Conservation (phyloP, 1,140 invertebrate species). For the Akabosia matsudoensis region DNA sequence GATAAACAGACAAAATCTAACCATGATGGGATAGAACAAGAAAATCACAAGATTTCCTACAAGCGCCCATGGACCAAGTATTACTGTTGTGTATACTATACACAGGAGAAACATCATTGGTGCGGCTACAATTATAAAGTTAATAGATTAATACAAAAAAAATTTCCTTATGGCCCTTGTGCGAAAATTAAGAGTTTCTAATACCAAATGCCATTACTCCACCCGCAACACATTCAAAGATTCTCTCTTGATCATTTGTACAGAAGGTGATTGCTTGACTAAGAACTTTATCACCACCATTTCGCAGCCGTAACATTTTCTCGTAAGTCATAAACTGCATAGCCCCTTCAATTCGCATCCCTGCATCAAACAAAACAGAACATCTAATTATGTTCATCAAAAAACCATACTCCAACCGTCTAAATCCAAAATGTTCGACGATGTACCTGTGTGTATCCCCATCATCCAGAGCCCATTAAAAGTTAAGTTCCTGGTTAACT, state of each 20-base stretch:
- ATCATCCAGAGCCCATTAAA: constrained; percentile 44
- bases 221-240: constrained; percentile 46
- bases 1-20: constrained; percentile 21
- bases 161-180: not conserved
- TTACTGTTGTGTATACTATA: constrained; percentile 41
- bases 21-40: constrained; percentile 48
- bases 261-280: constrained; percentile 47
- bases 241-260: constrained; percentile 48
- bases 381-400: not conserved
- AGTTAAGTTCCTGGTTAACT: constrained; percentile 42
- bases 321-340: constrained; percentile 47
- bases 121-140: constrained; percentile 36
- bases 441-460: constrained; percentile 46
- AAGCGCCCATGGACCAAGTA: constrained; percentile 47
- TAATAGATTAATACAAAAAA: not conserved
- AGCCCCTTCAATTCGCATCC: constrained; percentile 46
- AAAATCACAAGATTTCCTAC: constrained; percentile 47
- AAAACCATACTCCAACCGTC: too few species aligned
- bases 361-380: constrained; percentile 28
- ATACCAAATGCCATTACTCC: constrained; percentile 45
- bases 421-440: too few species aligned
- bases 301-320: constrained; percentile 45
- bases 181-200: not conserved
- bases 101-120: constrained; percentile 47
- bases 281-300: constrained; percentile 44